Conservation (phyloP, 2,888 invertebrate genomes). For the Antitype chi region DNA sequence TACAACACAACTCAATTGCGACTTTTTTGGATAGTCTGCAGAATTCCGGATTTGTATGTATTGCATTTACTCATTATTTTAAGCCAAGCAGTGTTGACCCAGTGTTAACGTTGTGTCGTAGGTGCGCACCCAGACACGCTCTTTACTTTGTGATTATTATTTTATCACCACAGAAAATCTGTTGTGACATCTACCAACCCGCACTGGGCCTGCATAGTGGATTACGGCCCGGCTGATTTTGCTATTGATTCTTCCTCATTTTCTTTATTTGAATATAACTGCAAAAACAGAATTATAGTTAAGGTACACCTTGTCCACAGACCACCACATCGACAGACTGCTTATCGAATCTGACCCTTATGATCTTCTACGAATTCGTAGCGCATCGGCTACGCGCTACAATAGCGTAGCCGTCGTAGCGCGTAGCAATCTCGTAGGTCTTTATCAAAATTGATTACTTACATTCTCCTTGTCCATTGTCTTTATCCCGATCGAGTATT, state of each 20-base stretch:
- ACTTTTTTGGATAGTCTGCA: constrained; percentile 3
- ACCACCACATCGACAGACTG: no score
- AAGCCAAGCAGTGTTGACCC: no score
- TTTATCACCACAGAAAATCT: no score
- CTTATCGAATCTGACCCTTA: background rate
- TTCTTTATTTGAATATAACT: background rate
- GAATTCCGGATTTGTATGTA: background rate
- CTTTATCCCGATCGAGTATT: background rate
- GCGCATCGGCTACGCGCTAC: background rate
- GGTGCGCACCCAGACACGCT: no score
- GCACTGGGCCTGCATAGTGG: no score
- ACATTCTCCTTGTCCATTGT: background rate
- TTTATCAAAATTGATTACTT: background rate
- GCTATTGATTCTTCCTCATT: background rate
- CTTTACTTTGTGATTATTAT: no score
- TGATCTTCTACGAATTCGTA: background rate
- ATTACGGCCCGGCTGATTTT: no score
- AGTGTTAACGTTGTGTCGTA: no score
- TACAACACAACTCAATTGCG: constrained; percentile 23
- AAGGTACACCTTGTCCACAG: no score
- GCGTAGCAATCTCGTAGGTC: background rate
- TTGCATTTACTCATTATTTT: no score
- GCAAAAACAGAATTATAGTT: no score
- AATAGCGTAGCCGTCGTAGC: background rate
- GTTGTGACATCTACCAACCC: no score